Evolutionary conservation across 2,113 vertebrate species (phyloP), one percentile per base, ranked within the genome.

Genomic region (Zosterops japonicus): DNA sequence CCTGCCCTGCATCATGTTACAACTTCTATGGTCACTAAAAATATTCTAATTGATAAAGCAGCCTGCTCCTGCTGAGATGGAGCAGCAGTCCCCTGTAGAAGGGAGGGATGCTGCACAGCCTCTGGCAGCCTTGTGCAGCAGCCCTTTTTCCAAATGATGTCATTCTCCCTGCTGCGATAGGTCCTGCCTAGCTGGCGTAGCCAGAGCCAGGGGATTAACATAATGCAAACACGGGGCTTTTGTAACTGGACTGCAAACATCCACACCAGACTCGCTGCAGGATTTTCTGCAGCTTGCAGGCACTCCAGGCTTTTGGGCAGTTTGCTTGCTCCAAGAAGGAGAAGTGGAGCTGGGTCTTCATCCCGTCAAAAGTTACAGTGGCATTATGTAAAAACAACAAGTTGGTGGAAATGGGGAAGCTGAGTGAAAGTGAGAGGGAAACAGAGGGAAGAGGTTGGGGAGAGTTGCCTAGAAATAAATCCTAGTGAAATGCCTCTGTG

Each of bases 201-300:
- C 39, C 71, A 78, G 68, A 91, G 29, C 24, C 3, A 3, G 28
- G n/a, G 49, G 41, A 95, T 94, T 88, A 90, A 86, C 63, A 68
- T 53, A 80, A 57, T 68, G 57, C 64, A 52, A 74, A 70, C 35
- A 59, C 1, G 0, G 0, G 17, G 82, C 47, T 92, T 90, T 92
- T 89, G 41, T 79, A 89, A 79, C 14, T 25, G 55, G 52, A 50
- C 55, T 76, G 69, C 76, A 95, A 79, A 90, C 3, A 9, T 39
- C 39, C 12, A 2, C 5, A 5, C 28, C 0, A 0, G 24, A 69
- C 18, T 44, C 27, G 17, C 31, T 0, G 0, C 23, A 21, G 53
- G 14, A 49, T 33, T 33, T 94, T 83, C 65, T 63, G 56, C 63
- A 78, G 81, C 41, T 67, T 74, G 72, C 68, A 85, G 47, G 12